Conservation (phyloP, 1,140 invertebrate species). For the Nebria ingens region DNA sequence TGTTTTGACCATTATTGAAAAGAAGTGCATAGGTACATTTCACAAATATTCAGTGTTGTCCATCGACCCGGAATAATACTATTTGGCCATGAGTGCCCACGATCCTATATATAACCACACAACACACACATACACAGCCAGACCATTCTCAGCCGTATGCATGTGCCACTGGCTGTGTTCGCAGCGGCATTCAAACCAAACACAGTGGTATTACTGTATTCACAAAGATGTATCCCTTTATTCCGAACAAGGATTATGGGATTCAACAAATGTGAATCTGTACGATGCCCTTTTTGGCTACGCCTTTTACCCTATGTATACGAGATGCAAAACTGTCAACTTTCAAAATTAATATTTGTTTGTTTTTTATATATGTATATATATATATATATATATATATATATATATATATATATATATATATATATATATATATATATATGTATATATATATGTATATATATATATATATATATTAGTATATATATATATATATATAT, state of each 20-base stretch:
- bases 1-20: constrained; percentile 2
- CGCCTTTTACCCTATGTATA: no score
- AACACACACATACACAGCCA: no score
- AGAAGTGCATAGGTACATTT: neutral
- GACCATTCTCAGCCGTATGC: no score
- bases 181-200: neutral
- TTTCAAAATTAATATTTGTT: no score
- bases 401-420: neutral
- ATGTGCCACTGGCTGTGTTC: neutral
- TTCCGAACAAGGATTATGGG: neutral
- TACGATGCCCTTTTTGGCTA: no score
- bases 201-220: neutral
- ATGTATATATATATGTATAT: neutral
- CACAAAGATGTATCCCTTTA: neutral
- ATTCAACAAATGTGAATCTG: no score
- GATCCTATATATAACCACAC: neutral
- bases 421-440: neutral
- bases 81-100: neutral
- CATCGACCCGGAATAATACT: constrained; percentile 1
- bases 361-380: neutral
- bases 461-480: neutral
- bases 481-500: neutral
- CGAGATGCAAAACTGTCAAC: no score
- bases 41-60: neutral
- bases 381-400: neutral